Evolutionary conservation across 2,888 invertebrate species (phyloP).

Genomic region (Ectemnius cavifrons): DNA sequence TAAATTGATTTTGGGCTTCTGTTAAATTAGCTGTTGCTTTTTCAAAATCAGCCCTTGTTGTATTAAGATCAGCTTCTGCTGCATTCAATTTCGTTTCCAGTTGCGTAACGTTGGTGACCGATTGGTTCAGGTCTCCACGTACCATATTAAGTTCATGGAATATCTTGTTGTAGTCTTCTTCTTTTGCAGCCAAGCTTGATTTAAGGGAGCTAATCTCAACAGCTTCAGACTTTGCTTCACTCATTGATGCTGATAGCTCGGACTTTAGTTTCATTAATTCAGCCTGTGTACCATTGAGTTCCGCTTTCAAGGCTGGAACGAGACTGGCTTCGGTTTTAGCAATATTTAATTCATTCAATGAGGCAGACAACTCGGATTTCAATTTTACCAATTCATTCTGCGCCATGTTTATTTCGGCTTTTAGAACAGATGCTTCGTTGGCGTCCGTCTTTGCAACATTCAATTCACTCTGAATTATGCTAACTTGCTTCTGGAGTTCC

Average conservation of each 20-base stretch:
- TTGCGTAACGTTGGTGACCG: constrained; percentile 79
- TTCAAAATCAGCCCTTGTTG: constrained; percentile 53
- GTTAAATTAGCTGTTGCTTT: constrained; percentile 57
- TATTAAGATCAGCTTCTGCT: constrained; percentile 57
- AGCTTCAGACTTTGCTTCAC: constrained; percentile 60
- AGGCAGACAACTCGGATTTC: constrained; percentile 63
- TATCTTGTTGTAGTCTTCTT: constrained; percentile 65
- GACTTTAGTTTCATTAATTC: constrained; percentile 64
- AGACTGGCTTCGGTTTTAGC: constrained; percentile 65
- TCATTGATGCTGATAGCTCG: constrained; percentile 60
- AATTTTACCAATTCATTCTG: constrained; percentile 67
- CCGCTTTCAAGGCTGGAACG: constrained; percentile 54
- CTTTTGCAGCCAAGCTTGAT: constrained; percentile 44
- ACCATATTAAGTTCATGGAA: constrained; percentile 63
- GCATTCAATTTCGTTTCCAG: constrained; percentile 70
- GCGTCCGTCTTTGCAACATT: constrained; percentile 71
- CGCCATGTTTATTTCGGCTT: constrained; percentile 70
- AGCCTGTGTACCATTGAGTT: constrained; percentile 37
- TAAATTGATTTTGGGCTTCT: constrained; percentile 57
- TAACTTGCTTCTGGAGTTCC: constrained; percentile 79
- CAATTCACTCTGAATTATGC: constrained; percentile 74
- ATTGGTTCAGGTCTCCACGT: constrained; percentile 74
- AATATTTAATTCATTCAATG: constrained; percentile 54
- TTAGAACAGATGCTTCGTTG: constrained; percentile 71
- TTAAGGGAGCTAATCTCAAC: constrained; percentile 57